phyloP scores from a whole-genome alignment of 1,140 invertebrate genomes.

The Prorops nasuta region DNA sequence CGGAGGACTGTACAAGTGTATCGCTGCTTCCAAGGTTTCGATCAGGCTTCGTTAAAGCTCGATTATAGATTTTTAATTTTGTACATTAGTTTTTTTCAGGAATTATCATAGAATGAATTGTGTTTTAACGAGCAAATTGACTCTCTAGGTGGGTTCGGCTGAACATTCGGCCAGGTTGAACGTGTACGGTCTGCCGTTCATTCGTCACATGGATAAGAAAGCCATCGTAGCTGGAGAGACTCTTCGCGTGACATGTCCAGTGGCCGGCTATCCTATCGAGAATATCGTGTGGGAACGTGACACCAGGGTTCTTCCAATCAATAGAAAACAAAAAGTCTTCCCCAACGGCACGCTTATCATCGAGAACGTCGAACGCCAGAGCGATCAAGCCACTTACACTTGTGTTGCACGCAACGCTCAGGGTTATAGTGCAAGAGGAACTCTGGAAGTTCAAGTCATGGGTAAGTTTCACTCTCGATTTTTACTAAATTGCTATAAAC shows the following conservation, averaged over 20 bases:
- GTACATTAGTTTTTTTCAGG: too few species aligned
- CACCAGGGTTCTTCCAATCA: slow-evolving; percentile 80
- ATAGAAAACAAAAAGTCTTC: slow-evolving; percentile 92
- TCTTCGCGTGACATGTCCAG: slow-evolving; percentile 85
- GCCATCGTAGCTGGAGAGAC: slow-evolving; percentile 91
- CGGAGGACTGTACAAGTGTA: slow-evolving; percentile 90
- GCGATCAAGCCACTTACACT: slow-evolving; percentile 92
- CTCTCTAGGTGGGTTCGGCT: slow-evolving; percentile 72
- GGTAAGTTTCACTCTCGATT: slow-evolving; percentile 80
- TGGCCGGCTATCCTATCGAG: slow-evolving; percentile 92
- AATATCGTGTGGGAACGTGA: slow-evolving; percentile 91
- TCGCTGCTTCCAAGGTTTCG: slow-evolving; percentile 83
- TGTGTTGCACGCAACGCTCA: slow-evolving; percentile 90
- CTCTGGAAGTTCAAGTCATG: slow-evolving; percentile 92
- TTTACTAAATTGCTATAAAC: too few species aligned
- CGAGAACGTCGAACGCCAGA: slow-evolving; percentile 86
- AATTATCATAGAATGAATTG: too few species aligned
- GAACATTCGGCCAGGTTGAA: slow-evolving; percentile 86
- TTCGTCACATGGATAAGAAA: slow-evolving; percentile 90
- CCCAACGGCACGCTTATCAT: slow-evolving; percentile 92
- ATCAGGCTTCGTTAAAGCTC: too few species aligned
- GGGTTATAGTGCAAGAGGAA: slow-evolving; percentile 82
- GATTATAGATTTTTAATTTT: background rate
- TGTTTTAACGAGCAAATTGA: slow-evolving; percentile 2
- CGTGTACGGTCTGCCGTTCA: slow-evolving; percentile 87